A percentile compares a stretch with the other conserved stretches of the same genome.
Evolutionary conservation across 2,888 invertebrate species (phyloP).

Genomic region (Zele albiditarsus): DNA sequence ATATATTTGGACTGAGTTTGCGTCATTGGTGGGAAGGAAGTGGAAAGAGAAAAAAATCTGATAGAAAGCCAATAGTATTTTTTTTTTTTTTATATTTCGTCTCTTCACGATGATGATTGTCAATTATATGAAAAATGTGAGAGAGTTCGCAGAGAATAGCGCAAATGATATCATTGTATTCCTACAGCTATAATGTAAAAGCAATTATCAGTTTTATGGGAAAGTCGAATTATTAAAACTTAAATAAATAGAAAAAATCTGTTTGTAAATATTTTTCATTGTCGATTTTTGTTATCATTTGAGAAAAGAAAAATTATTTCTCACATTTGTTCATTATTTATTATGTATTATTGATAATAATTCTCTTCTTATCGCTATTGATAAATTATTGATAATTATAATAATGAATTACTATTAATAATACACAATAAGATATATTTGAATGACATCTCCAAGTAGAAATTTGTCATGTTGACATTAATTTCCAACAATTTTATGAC

Average conservation of each 20-base stretch:
- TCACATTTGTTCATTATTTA: neutral
- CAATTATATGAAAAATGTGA: neutral
- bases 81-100: too few relatives aligned
- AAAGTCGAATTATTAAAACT: too few relatives aligned
- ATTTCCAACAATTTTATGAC: neutral
- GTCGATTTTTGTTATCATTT: too few relatives aligned
- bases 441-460: neutral
- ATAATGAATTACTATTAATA: neutral
- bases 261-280: too few relatives aligned
- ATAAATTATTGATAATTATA: neutral
- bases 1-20: neutral
- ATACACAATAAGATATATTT: neutral
- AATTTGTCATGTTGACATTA: slow-evolving; percentile 3
- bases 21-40: neutral
- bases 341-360: neutral
- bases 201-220: too few relatives aligned
- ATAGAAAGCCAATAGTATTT: too few relatives aligned
- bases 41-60: neutral
- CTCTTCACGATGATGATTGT: neutral
- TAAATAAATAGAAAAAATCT: too few relatives aligned
- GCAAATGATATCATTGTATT: too few relatives aligned
- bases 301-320: neutral
- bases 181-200: too few relatives aligned
- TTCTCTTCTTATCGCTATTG: too few relatives aligned
- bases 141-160: neutral